These are phyloP conservation scores for Acronicta psi DNA, from an alignment of 2,888 invertebrate species.

Conservation along the genomic window DNA sequence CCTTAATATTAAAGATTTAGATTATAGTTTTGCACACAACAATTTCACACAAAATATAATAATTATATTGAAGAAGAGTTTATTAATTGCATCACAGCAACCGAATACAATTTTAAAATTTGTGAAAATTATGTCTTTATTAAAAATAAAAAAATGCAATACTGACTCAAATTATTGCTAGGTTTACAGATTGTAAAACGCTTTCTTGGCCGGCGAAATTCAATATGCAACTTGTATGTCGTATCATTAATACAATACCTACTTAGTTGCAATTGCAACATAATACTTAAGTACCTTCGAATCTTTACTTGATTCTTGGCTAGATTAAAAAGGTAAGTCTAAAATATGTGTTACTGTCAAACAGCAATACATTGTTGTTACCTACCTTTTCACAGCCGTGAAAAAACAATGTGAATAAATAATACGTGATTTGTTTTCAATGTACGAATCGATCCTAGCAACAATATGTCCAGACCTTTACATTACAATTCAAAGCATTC, in stretches of 20 bases:
- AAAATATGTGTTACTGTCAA: too few relatives aligned
- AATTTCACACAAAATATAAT: conserved; percentile 3
- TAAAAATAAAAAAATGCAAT: neutral
- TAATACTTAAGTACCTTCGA: too few relatives aligned
- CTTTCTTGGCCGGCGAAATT: too few relatives aligned
- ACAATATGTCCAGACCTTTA: neutral
- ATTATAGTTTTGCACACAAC: conserved; percentile 16
- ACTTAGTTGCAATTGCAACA: too few relatives aligned
- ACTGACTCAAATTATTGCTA: neutral
- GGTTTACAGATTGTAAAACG: neutral
- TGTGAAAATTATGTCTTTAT: neutral
- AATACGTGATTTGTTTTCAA: too few relatives aligned
- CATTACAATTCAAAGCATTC: neutral
- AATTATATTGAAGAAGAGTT: neutral
- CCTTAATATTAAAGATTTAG: conserved; percentile 52
- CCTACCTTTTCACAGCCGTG: too few relatives aligned
- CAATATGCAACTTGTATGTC: too few relatives aligned
- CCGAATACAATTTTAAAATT: neutral
- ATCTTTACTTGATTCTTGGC: too few relatives aligned
- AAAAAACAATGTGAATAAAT: too few relatives aligned
- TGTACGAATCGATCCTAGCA: neutral
- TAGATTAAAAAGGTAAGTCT: too few relatives aligned
- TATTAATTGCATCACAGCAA: neutral
- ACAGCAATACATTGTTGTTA: too few relatives aligned
- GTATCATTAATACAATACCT: too few relatives aligned